Evolutionary conservation across 2,888 invertebrate genomes (phyloP), one percentile per base, ranked within the genome.

Genomic region (Anthophora plumipes): DNA sequence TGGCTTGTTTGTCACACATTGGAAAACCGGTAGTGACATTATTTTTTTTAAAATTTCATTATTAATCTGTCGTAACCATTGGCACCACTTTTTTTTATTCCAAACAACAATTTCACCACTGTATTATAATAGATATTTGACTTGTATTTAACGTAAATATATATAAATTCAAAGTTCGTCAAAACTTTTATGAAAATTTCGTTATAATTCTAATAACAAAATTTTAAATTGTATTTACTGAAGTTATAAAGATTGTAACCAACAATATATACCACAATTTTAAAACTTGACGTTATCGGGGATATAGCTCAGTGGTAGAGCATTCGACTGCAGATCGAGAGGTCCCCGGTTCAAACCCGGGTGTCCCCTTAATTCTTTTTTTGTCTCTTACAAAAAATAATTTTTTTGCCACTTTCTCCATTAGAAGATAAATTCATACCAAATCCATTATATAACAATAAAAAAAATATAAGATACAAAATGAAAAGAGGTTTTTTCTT

Each of bases 241-340:
- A 37, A 22, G 8, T 48, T 31, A 39, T 52, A 9, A 22, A 20
- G 0, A 17, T 1, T 4, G 14, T 20, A 11, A 9, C 43, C 6
- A 0, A 25, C 0, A 6, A 41, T 1, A 12, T 59, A 14, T 48
- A 3, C 7, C n/a, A 9, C 8, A 6, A 22, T 68, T 57, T 46
- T 14, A 17, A 57, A 3, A 0, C 14, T 0, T 0, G 12, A 0
- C 14, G 9, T 9, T 95, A 95, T 95, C 95, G 95, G 95, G 95
- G 95, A 94, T 95, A 95, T 95, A 95, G 95, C 95, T 95, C 95
- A 95, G 95, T 95, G 95, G 95, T 95, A 95, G 95, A 95, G 95
- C 95, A 95, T 95, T 95, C 95, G 95, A 95, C 95, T 95, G 95
- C 95, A 95, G 95, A 95, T 95, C 95, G 95, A 95, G 95, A 95